Conservation (phyloP, 1,140 invertebrate genomes). For the Scaptodrosophila lebanonensis region DNA sequence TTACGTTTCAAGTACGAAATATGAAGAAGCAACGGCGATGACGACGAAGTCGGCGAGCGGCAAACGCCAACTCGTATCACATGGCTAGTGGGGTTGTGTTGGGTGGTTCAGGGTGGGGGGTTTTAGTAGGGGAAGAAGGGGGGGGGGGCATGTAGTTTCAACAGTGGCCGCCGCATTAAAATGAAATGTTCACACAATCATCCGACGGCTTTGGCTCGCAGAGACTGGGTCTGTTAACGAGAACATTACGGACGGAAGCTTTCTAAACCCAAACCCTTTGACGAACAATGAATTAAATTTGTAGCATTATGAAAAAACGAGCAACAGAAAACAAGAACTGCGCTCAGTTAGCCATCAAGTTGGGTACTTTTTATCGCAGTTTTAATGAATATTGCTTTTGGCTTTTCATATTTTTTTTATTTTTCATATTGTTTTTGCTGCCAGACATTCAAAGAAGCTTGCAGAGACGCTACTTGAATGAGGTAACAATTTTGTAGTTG, state of each 20-base stretch:
- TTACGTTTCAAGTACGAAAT: constrained; percentile 76
- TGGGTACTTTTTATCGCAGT: constrained; percentile 48
- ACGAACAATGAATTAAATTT: constrained; percentile 55
- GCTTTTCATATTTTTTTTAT: constrained; percentile 62
- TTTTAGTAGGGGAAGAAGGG: neutral
- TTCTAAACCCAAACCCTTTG: constrained; percentile 30
- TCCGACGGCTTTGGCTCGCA: constrained; percentile 20
- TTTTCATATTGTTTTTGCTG: too few species aligned
- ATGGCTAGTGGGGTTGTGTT: constrained; percentile 23
- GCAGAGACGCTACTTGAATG: too few species aligned
- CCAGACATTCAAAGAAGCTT: too few species aligned
- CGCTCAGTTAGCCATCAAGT: constrained; percentile 23
- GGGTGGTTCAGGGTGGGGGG: neutral
- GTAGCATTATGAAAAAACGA: constrained; percentile 8
- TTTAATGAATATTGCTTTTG: constrained; percentile 71
- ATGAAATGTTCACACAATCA: constrained; percentile 64
- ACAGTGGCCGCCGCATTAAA: constrained; percentile 49
- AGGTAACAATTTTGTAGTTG: too few species aligned
- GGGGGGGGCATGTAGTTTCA: neutral
- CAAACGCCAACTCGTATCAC: constrained; percentile 31
- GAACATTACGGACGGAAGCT: constrained; percentile 49
- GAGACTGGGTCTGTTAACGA: constrained; percentile 48
- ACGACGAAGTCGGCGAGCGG: constrained; percentile 14
- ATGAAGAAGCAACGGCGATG: constrained; percentile 59
- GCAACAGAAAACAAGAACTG: constrained; percentile 9